A percentile compares a stretch with the other conserved stretches of the same genome.
phyloP scores from a whole-genome alignment of 2,888 invertebrate species.

The Oxyteleia sp. region DNA sequence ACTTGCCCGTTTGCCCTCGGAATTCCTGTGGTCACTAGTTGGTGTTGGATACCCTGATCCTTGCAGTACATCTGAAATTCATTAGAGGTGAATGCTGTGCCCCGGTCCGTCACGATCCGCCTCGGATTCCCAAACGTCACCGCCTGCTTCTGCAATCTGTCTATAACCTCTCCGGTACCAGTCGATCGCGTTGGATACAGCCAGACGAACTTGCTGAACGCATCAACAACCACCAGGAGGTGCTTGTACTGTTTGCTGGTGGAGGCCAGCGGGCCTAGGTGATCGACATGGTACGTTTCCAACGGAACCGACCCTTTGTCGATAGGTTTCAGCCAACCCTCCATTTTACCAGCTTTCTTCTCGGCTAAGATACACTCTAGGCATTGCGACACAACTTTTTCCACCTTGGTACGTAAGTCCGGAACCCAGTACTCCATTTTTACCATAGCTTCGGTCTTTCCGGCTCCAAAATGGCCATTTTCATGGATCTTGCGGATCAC shows the following conservation, averaged over 20 bases:
- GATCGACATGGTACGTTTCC: not conserved
- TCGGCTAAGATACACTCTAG: not conserved
- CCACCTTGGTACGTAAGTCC: not conserved
- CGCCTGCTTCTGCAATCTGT: conserved; percentile 79
- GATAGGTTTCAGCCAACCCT: conserved; percentile 79
- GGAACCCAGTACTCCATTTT: conserved; percentile 49
- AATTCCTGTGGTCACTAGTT: conserved; percentile 77
- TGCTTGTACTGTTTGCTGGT: conserved; percentile 75
- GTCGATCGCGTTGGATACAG: conserved; percentile 47
- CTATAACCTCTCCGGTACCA: conserved; percentile 79
- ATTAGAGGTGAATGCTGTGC: conserved; percentile 60
- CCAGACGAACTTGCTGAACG: conserved; percentile 78
- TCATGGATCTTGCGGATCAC: conserved; percentile 30
- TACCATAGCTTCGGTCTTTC: conserved; percentile 10
- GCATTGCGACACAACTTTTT: not conserved
- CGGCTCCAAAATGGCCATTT: conserved; percentile 16
- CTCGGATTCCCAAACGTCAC: conserved; percentile 83
- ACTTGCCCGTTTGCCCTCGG: not conserved
- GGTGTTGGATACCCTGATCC: conserved; percentile 80
- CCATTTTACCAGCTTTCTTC: too few species aligned
- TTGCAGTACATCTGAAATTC: conserved; percentile 82
- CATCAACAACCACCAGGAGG: conserved; percentile 54
- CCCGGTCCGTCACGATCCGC: conserved; percentile 81
- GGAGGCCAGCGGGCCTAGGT: conserved; percentile 80
- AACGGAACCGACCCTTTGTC: not conserved